A percentile compares a stretch with the other conserved stretches of the same genome.
phyloP scores from a whole-genome alignment of 2,113 vertebrate species.

The Gallinago paraguaiae region DNA sequence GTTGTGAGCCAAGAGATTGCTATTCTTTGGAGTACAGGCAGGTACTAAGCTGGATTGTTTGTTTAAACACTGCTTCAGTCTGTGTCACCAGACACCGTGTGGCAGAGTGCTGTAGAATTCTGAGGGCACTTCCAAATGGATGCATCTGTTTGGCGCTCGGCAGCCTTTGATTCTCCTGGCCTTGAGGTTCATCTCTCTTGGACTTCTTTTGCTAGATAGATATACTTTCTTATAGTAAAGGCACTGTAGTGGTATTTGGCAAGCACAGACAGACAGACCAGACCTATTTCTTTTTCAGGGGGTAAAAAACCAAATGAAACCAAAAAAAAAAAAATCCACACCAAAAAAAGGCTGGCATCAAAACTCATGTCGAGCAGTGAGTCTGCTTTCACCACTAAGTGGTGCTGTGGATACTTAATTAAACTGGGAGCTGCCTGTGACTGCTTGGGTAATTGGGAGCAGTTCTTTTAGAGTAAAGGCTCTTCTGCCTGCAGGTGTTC shows the following conservation, averaged over 20 bases:
- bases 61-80: not conserved
- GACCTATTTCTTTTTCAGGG: not conserved
- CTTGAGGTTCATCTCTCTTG: not conserved
- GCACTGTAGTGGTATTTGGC: not conserved
- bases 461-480: not conserved
- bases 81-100: not conserved
- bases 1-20: not conserved
- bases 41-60: not conserved
- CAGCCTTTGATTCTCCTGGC: not conserved
- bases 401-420: not conserved
- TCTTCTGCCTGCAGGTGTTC: not conserved
- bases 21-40: not conserved
- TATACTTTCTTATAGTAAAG: not conserved
- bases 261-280: not conserved
- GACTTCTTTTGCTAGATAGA: not conserved
- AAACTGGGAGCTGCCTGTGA: not conserved
- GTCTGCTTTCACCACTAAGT: not conserved
- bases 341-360: not conserved
- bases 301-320: not conserved
- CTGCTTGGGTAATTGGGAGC: fast-evolving
- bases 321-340: too few species aligned
- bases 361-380: not conserved
- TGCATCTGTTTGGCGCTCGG: not conserved
- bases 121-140: not conserved
- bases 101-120: not conserved